Percentiles rank a stretch among this genome's conserved stretches.
These are phyloP conservation scores for Aphidius colemani DNA, from an alignment of 2,888 invertebrate species.

Conservation along the genomic window DNA sequence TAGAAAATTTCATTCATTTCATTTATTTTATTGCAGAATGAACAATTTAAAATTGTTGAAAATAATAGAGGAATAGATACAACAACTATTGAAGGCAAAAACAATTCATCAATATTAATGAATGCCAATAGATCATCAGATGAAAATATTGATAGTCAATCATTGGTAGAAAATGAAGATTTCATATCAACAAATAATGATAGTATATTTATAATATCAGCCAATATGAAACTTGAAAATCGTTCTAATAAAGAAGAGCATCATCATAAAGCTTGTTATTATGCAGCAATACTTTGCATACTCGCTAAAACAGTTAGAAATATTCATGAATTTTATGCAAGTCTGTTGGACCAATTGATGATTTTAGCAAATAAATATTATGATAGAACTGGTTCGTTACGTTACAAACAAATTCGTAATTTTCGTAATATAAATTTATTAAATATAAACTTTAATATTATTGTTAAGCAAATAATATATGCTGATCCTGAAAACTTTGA, in stretches of 20 bases:
- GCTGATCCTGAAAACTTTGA: constrained; percentile 46
- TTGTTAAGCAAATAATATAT: constrained; percentile 45
- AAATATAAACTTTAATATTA: constrained; percentile 42
- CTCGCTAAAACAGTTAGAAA: constrained; percentile 45
- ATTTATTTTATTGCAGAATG: neutral
- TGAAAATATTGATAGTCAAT: constrained; percentile 15
- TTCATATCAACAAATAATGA: constrained; percentile 32
- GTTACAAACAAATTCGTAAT: constrained; percentile 43
- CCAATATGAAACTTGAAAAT: constrained; percentile 38
- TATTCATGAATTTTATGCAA: constrained; percentile 39
- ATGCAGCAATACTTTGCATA: constrained; percentile 48
- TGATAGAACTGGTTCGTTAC: constrained; percentile 41
- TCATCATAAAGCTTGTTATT: constrained; percentile 51
- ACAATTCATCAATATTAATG: constrained; percentile 7
- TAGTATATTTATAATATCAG: constrained; percentile 44
- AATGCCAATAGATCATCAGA: neutral
- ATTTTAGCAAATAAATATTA: constrained; percentile 43
- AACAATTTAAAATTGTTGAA: constrained; percentile 10
- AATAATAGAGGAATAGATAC: constrained; percentile 3
- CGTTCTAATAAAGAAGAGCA: constrained; percentile 35
- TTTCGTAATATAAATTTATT: constrained; percentile 48
- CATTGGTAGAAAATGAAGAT: constrained; percentile 35
- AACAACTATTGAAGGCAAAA: neutral
- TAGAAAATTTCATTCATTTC: too few relatives aligned
- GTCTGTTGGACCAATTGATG: constrained; percentile 46